phyloP scores from a whole-genome alignment of 2,888 invertebrate genomes.

The Tolmerus cingulatus region DNA sequence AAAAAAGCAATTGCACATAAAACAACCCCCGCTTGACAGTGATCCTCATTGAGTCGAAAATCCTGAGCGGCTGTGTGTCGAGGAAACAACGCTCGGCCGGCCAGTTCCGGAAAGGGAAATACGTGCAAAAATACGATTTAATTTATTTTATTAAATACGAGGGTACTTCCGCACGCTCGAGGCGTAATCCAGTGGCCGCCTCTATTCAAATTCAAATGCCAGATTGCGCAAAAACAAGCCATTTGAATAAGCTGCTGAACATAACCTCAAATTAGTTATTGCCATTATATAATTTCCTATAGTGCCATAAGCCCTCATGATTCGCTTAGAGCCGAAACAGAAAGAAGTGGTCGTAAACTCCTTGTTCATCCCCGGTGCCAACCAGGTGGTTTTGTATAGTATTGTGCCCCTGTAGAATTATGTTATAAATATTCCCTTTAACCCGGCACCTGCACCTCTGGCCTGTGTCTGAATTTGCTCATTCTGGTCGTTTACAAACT shows the following conservation, averaged over 20 bases:
- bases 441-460: slow-evolving; percentile 22
- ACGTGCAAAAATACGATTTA: slow-evolving; percentile 33
- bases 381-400: slow-evolving; percentile 13
- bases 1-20: neutral
- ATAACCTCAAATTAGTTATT: slow-evolving; percentile 35
- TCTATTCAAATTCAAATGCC: neutral
- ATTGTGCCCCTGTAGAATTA: slow-evolving; percentile 9
- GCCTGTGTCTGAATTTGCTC: slow-evolving; percentile 20
- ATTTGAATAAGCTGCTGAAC: slow-evolving; percentile 10
- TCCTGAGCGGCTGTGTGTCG: neutral
- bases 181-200: neutral
- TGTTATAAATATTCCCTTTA: slow-evolving; percentile 35
- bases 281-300: slow-evolving; percentile 24
- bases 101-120: neutral
- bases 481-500: slow-evolving; percentile 16
- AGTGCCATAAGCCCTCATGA: slow-evolving; percentile 27
- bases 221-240: slow-evolving; percentile 3
- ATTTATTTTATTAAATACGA: slow-evolving; percentile 28
- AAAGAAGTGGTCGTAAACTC: slow-evolving; percentile 20
- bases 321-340: slow-evolving; percentile 27
- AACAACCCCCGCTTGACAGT: neutral
- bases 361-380: slow-evolving; percentile 17
- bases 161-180: neutral
- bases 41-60: neutral
- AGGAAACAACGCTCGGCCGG: neutral